Evolutionary conservation across 2,113 vertebrate species (phyloP).

Genomic region (Peromyscus polionotus): DNA sequence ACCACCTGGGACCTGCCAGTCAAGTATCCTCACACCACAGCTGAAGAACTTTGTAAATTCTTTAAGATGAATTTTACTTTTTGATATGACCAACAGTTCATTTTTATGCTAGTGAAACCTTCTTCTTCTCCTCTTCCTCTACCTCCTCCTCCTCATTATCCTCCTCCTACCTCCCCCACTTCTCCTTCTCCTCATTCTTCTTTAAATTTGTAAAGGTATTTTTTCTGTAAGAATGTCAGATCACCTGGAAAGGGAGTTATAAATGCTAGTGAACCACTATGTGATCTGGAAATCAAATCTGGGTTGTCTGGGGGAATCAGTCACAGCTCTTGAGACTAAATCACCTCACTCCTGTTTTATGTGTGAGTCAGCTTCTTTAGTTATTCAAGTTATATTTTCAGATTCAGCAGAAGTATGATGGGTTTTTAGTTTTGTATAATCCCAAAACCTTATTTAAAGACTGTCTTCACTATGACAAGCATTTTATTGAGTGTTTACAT

Average conservation of each 20-base stretch:
- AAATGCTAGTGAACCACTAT: not conserved
- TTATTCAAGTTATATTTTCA: not conserved
- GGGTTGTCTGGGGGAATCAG: not conserved
- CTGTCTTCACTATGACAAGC: not conserved
- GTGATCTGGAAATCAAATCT: not conserved
- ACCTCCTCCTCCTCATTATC: rapidly evolving
- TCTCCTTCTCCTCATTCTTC: not conserved
- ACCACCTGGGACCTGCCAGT: not conserved
- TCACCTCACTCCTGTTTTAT: not conserved
- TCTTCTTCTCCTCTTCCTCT: not conserved
- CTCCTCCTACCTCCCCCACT: not conserved
- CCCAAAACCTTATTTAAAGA: not conserved
- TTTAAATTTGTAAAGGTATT: not conserved
- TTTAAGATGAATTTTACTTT: not conserved
- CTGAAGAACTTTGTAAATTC: not conserved
- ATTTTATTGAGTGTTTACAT: not conserved
- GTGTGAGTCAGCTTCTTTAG: not conserved
- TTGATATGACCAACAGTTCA: not conserved
- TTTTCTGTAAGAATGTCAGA: not conserved
- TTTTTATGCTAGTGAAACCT: not conserved
- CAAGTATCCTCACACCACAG: not conserved
- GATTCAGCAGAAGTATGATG: not conserved
- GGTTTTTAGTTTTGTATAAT: not conserved
- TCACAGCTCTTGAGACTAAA: not conserved
- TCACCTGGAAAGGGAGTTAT: not conserved